Evolutionary conservation across 2,888 invertebrate genomes (phyloP).

Genomic region (Archaeoteleia sp.): DNA sequence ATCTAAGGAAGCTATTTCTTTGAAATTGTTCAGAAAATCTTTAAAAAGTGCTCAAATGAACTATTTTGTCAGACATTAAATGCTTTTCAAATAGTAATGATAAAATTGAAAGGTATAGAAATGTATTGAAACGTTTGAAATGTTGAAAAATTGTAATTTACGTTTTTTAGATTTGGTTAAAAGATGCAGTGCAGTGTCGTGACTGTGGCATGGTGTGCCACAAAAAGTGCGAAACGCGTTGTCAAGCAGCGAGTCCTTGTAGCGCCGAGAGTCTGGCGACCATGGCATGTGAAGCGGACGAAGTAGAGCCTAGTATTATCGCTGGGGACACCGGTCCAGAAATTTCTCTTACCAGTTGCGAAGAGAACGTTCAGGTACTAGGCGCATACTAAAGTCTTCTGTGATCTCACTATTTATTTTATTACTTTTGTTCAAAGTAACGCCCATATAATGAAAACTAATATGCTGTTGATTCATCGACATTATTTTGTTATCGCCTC

Average conservation of each 20-base stretch:
- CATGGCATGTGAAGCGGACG: constrained; percentile 70
- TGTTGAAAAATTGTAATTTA: constrained; percentile 9
- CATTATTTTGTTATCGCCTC: no score
- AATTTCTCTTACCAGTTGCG: constrained; percentile 72
- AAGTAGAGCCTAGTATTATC: constrained; percentile 64
- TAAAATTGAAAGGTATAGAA: no score
- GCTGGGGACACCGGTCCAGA: constrained; percentile 69
- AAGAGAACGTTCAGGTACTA: constrained; percentile 74
- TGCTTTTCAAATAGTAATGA: no score
- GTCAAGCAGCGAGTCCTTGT: constrained; percentile 84
- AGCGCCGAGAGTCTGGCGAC: constrained; percentile 72
- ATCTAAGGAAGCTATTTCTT: no score
- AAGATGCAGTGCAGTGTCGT: constrained; percentile 94
- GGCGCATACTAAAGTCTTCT: constrained; percentile 67
- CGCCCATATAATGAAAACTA: neutral
- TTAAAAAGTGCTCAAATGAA: no score
- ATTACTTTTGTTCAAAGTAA: constrained; percentile 28
- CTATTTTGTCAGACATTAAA: no score
- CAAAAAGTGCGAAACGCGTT: constrained; percentile 95
- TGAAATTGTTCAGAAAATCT: no score
- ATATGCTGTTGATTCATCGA: no score
- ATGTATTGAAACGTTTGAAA: no score
- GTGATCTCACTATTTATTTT: constrained; percentile 42
- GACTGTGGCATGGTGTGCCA: constrained; percentile 94
- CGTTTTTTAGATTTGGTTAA: constrained; percentile 91